These are phyloP conservation scores for Phasianus colchicus DNA, from an alignment of 2,113 vertebrate genomes.

Conservation along the genomic window DNA sequence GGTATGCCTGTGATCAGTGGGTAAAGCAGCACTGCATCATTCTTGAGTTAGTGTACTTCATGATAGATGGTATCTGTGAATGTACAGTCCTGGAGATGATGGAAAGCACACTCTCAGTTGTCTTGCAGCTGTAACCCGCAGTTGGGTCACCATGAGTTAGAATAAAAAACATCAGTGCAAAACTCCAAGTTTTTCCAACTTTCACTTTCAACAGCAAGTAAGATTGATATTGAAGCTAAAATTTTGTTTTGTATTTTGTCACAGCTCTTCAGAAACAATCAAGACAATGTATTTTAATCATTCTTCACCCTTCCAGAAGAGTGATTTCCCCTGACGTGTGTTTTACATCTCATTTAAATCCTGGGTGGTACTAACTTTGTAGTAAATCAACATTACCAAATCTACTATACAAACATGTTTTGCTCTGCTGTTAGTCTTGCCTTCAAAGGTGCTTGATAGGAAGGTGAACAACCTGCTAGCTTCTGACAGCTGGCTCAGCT, in stretches of 20 bases:
- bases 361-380: neutral
- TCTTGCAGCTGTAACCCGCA: neutral
- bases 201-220: rapidly evolving
- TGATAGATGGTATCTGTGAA: neutral
- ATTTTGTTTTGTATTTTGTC: neutral
- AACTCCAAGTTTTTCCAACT: too few relatives aligned
- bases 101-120: neutral
- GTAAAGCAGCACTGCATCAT: neutral
- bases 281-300: neutral
- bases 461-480: neutral
- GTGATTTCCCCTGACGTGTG: rapidly evolving
- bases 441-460: neutral
- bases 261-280: neutral
- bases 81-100: neutral
- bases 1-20: rapidly evolving
- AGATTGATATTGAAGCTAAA: neutral
- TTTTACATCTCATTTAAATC: neutral
- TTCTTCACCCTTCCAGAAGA: neutral
- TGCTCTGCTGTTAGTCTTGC: neutral
- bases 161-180: neutral
- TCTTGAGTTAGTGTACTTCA: neutral
- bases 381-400: neutral
- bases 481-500: constrained; percentile 16
- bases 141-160: neutral
- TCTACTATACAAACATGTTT: neutral